Percentiles rank a stretch among this genome's conserved stretches.
These are phyloP conservation scores for Sphaerophoria taeniata DNA, from an alignment of 2,888 invertebrate genomes.

Conservation along the genomic window DNA sequence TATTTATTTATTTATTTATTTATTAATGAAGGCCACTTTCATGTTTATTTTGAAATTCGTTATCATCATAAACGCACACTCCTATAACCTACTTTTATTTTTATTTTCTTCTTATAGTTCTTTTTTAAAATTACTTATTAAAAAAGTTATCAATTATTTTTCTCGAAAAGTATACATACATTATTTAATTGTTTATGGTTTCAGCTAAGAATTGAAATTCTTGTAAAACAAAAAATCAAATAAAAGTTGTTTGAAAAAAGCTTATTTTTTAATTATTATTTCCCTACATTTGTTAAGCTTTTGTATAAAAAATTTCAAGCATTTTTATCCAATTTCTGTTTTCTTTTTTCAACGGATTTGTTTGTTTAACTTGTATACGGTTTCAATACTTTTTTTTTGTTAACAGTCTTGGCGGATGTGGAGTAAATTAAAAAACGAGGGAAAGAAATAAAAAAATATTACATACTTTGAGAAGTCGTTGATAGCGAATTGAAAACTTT, in stretches of 20 bases:
- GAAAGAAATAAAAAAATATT: not conserved
- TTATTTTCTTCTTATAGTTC: not conserved
- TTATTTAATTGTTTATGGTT: too few species aligned
- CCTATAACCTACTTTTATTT: conserved; percentile 27
- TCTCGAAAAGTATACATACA: not conserved
- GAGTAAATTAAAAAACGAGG: not conserved
- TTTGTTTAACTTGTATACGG: not conserved
- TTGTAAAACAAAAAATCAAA: too few species aligned
- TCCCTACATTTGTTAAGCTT: not conserved
- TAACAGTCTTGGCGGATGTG: conserved; percentile 22
- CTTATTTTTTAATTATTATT: not conserved
- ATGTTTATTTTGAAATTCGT: conserved; percentile 73
- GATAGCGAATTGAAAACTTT: too few species aligned
- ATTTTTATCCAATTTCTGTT: not conserved
- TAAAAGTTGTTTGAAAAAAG: too few species aligned
- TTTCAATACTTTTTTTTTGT: not conserved
- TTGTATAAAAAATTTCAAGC: conserved; percentile 13
- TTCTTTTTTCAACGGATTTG: not conserved
- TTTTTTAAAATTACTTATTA: not conserved
- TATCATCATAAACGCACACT: conserved; percentile 70
- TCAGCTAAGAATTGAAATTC: too few species aligned
- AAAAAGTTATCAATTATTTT: conserved; percentile 7
- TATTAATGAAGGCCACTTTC: conserved; percentile 64
- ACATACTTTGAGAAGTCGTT: too few species aligned
- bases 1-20: conserved; percentile 25